These are phyloP conservation scores for Trilocha varians DNA, from an alignment of 2,888 invertebrate species.

Conservation along the genomic window DNA sequence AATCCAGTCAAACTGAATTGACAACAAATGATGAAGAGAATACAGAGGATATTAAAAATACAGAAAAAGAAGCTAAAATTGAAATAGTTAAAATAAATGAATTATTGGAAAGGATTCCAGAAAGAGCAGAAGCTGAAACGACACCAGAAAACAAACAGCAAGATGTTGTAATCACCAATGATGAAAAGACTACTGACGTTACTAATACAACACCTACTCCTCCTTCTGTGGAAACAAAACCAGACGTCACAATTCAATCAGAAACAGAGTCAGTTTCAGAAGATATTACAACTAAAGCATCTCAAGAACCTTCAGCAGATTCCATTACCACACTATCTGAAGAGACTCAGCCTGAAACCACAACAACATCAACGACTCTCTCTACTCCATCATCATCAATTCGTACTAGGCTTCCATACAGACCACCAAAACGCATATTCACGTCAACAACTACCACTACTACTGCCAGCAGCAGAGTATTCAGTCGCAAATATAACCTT, in stretches of 20 bases:
- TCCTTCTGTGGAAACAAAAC: constrained; percentile 3
- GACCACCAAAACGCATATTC: constrained; percentile 50
- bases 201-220: neutral
- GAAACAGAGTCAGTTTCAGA: constrained; percentile 28
- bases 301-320: constrained; percentile 11
- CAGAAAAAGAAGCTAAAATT: neutral
- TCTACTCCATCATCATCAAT: constrained; percentile 28
- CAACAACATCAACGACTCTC: constrained; percentile 39
- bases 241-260: constrained; percentile 24
- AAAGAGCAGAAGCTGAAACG: constrained; percentile 1
- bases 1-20: constrained; percentile 21
- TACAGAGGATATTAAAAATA: constrained; percentile 2
- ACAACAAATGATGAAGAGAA: constrained; percentile 9
- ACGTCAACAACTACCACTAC: constrained; percentile 57
- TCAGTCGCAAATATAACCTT: constrained; percentile 63
- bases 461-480: constrained; percentile 49
- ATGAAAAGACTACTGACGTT: neutral
- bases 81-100: neutral
- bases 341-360: constrained; percentile 29
- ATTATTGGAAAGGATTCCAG: neutral
- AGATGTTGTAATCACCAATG: constrained; percentile 7
- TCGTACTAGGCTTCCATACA: constrained; percentile 50
- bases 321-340: constrained; percentile 18
- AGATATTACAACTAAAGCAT: constrained; percentile 30
- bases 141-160: constrained; percentile 14